Conservation (phyloP, 1,140 invertebrate species). For the Hyles euphorbiae region DNA sequence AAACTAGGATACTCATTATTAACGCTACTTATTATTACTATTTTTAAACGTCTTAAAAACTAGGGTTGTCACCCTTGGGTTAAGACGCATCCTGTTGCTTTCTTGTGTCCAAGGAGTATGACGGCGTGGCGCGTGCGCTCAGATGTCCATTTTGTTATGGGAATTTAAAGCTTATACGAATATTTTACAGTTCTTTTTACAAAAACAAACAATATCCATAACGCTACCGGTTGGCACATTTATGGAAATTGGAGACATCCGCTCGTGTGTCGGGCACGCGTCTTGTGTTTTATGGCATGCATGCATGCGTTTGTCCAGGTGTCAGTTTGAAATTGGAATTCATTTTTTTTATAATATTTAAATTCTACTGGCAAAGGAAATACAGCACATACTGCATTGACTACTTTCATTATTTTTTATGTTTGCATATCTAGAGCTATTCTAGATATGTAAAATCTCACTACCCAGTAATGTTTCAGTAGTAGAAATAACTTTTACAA, state of each 20-base stretch:
- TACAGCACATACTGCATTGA: too few relatives aligned
- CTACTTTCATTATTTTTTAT: too few relatives aligned
- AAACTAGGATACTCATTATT: neutral
- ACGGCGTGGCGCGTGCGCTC: conserved; percentile 43
- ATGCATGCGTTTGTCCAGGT: conserved; percentile 31
- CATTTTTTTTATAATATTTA: neutral
- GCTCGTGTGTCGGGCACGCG: conserved; percentile 61
- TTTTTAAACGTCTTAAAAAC: conserved; percentile 26
- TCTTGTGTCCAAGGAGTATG: conserved; percentile 43
- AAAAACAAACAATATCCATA: neutral
- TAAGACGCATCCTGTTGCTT: conserved; percentile 50
- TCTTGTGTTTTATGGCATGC: conserved; percentile 37
- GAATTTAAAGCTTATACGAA: neutral
- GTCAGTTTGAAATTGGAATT: conserved; percentile 10
- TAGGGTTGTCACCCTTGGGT: conserved; percentile 55
- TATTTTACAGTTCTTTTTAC: neutral
- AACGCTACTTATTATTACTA: neutral
- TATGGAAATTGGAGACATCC: conserved; percentile 61
- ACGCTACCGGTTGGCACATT: conserved; percentile 16
- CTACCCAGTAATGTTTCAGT: too few relatives aligned
- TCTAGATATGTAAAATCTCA: too few relatives aligned
- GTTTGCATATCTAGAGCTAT: too few relatives aligned
- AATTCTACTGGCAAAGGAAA: too few relatives aligned
- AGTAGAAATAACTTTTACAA: too few relatives aligned
- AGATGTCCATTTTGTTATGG: neutral